Base-by-base conservation (phyloP, 2,113 vertebrate species). In the Xiphorhynchus elegans region DNA sequence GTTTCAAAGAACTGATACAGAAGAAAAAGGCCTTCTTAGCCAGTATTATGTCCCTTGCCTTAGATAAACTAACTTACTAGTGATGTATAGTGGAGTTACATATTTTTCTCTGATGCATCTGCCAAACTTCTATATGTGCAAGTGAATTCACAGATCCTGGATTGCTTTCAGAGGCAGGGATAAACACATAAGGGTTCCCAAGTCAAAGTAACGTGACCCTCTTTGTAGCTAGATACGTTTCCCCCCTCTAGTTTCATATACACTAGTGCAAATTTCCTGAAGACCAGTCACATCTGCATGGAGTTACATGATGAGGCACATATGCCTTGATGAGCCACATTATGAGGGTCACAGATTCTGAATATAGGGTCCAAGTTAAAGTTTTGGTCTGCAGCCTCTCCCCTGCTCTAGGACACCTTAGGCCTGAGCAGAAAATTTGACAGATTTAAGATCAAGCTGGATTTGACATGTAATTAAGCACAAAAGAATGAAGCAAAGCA, bases 21-120 rank as follows among this genome's bases (percentile, higher is more conserved):
- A n/a, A 88, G 67, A 64, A 60, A 81, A 86, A 88, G 16, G 11
- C 17, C 23, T 53, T 53, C 70, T 68, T 95, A 90, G 55, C 81
- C 87, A 95, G 90, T 18, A 58, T 85, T 89, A 31, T 55, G 53
- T 95, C 72, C 44, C 68, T 90, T 77, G 94, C 87, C 94, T 94
- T 81, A 92, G 64, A 77, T 60, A 94, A 96, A 90, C 68, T 70
- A 86, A 75, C 33, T 28, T 81, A 47, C 55, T 70, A 86, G 55
- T 84, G 49, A 72, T 89, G 49, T 90, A 75, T 64, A 68, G 24
- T 0, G 4, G 29, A 87, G 52, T 92, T 40, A 53, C 25, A 8
- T 86, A 59, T 53, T 91, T 87, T 92, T 64, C 52, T 83, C 46
- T 68, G 76, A 86, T 39, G 31, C 35, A 84, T 90, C 60, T 93